These are phyloP conservation scores for Vireo griseus DNA, from an alignment of 2,797 vertebrate genomes.

Conservation along the genomic window DNA sequence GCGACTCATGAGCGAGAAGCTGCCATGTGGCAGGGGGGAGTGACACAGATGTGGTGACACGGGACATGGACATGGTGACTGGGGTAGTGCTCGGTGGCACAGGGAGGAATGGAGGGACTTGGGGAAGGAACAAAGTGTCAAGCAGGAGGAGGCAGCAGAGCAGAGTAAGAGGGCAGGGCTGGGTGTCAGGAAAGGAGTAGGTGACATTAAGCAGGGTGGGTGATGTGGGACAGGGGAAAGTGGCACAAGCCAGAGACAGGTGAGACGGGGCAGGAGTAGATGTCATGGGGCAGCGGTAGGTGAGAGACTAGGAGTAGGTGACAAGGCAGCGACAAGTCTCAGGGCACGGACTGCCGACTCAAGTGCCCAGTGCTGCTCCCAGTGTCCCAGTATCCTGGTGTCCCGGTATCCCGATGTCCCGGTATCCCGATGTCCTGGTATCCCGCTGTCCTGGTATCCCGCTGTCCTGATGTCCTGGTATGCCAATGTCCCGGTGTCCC, in stretches of 20 bases:
- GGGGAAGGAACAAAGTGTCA: background rate
- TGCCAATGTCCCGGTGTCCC: accelerated
- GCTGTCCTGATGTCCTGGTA: accelerated
- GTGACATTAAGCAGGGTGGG: background rate
- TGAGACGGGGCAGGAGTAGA: accelerated
- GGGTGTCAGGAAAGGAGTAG: background rate
- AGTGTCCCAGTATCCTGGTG: too few relatives aligned
- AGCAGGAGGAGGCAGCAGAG: background rate
- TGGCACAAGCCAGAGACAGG: background rate
- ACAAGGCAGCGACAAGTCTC: background rate
- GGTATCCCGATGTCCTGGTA: accelerated
- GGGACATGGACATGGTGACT: accelerated
- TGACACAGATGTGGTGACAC: background rate
- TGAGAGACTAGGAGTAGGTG: background rate
- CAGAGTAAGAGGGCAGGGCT: background rate
- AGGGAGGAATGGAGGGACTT: background rate
- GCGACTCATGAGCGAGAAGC: background rate
- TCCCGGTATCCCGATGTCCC: accelerated
- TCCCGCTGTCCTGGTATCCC: accelerated
- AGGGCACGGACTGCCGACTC: accelerated
- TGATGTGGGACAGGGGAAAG: background rate
- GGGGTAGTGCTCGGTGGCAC: background rate
- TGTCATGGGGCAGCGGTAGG: accelerated
- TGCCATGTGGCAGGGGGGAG: background rate
- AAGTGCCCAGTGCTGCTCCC: background rate